phyloP scores from a whole-genome alignment of 2,888 invertebrate species.

The Sinodicranocentrus sp. region DNA sequence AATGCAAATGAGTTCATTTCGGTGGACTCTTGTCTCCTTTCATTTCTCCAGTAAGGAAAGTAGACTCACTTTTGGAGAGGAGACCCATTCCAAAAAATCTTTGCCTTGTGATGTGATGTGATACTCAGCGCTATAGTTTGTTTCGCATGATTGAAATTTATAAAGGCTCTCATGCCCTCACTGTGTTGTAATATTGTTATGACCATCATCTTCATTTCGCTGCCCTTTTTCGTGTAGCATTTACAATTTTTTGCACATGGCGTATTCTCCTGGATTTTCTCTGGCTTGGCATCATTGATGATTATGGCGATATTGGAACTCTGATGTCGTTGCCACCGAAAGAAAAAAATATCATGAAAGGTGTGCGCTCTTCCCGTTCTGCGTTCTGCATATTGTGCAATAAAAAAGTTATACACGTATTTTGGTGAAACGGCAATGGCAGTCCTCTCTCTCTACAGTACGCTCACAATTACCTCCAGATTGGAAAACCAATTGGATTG shows the following conservation, averaged over 20 bases:
- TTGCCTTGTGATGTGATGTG: neutral
- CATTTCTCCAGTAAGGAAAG: slow-evolving; percentile 2
- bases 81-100: slow-evolving; percentile 12
- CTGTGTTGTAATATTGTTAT: slow-evolving; percentile 20
- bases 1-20: slow-evolving; percentile 72
- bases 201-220: slow-evolving; percentile 1
- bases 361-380: neutral
- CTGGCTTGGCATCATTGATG: neutral
- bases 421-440: slow-evolving; percentile 1
- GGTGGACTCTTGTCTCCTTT: slow-evolving; percentile 15
- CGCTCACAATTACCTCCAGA: neutral
- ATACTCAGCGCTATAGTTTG: slow-evolving; percentile 10
- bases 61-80: neutral
- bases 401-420: neutral
- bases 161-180: slow-evolving; percentile 7
- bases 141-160: slow-evolving; percentile 38
- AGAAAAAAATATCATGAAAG: too few species aligned
- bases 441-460: neutral
- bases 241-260: neutral
- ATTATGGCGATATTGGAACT: neutral
- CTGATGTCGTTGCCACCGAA: too few species aligned
- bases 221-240: neutral
- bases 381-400: neutral
- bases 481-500: neutral
- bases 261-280: neutral